Evolutionary conservation across 2,888 invertebrate genomes (phyloP).

Genomic region (Apantesis nais): DNA sequence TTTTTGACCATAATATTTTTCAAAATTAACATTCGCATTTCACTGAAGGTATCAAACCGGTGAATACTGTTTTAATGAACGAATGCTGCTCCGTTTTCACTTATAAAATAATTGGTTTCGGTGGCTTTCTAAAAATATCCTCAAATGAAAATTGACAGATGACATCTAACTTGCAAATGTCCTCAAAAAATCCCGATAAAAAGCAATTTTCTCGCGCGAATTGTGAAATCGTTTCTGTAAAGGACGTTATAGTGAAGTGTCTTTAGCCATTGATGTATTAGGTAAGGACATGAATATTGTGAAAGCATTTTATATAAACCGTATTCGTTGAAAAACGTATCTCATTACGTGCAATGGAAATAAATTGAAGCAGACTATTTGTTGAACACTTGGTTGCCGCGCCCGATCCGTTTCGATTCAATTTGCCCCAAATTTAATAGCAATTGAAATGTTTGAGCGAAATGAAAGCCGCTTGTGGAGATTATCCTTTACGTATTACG

Average conservation of each 20-base stretch:
- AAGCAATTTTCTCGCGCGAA: conserved; percentile 40
- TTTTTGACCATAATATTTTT: background rate
- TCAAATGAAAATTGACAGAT: conserved; percentile 16
- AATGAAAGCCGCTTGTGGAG: conserved; percentile 70
- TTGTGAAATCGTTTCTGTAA: conserved; percentile 42
- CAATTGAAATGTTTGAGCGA: conserved; percentile 72
- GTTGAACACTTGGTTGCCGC: conserved; percentile 78
- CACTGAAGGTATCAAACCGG: background rate
- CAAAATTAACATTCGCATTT: background rate
- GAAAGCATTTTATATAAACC: conserved; percentile 69
- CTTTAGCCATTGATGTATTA: conserved; percentile 54
- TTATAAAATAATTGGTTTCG: background rate
- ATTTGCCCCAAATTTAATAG: conserved; percentile 82
- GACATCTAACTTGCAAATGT: conserved; percentile 38
- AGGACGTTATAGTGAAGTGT: conserved; percentile 47
- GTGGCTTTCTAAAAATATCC: background rate
- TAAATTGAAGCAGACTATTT: conserved; percentile 81
- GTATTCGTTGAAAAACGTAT: conserved; percentile 72
- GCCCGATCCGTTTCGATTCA: conserved; percentile 73
- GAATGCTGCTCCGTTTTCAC: background rate
- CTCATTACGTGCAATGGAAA: conserved; percentile 78
- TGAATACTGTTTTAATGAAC: background rate
- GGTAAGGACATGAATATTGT: conserved; percentile 70
- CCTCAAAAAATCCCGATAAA: conserved; percentile 29
- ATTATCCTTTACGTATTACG: conserved; percentile 60